Evolutionary conservation across 2,797 vertebrate species (phyloP), one percentile per base, ranked within the genome.

Genomic region (Silurus aristotelis): DNA sequence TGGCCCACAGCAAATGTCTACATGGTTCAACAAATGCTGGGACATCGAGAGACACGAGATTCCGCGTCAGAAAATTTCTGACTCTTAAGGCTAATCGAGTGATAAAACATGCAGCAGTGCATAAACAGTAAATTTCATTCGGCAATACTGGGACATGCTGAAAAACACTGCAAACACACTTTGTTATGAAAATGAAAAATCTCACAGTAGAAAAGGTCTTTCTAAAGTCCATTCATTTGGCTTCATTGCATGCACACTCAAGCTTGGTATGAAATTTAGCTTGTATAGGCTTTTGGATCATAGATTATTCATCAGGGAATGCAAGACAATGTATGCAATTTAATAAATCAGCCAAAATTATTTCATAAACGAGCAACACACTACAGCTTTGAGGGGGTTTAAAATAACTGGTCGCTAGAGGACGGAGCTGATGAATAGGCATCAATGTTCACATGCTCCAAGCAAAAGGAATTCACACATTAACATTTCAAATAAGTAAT

Each of bases 21-120:
- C 64, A 84, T 13, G 75, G 75, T 79, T 79, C 82, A 83, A 63
- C 43, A 64, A 70, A 63, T 79, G 55, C 73, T 25, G 31, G 13
- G 38, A 84, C 48, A 56, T 38, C 48, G 15, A 64, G 60, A 48
- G 83, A 68, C 63, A 12, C 1, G 7, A 61, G 56, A 19, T 85
- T 60, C 77, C 43, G 38, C 73, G 81, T 66, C 70, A 48, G 73
- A 64, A 64, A 25, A 27, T 48, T 79, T 77, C 61, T 67, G 60
- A 31, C 31, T 78, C 63, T 27, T 20, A 48, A 73, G 58, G 68
- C 82, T 83, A 83, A 83, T 46, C 6, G 56, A 61, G 56, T 61
- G 15, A 19, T 83, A 83, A 83, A 72, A 73, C 80, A 68, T 68
- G 66, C 48, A 56, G 80, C 3, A 14, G 25, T 52, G 61, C 82